Conservation (phyloP, 2,797 vertebrate species). For the Buphagus erythrorhynchus region DNA sequence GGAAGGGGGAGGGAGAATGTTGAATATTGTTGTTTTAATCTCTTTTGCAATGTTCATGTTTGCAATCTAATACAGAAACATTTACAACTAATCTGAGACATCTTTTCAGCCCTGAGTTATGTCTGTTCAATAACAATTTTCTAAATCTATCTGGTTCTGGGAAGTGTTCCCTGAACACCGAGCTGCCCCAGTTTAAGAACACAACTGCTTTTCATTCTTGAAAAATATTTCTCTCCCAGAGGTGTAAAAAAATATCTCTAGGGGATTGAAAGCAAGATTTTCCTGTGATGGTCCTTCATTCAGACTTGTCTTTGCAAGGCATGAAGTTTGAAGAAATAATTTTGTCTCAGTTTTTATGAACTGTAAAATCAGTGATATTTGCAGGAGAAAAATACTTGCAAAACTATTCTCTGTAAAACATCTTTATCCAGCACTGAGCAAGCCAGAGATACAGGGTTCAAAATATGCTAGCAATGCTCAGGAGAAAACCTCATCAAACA, state of each 20-base stretch:
- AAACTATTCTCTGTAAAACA: neutral
- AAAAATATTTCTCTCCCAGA: neutral
- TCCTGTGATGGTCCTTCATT: neutral
- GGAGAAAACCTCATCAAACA: neutral
- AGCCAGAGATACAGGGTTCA: neutral
- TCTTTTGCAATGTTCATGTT: neutral
- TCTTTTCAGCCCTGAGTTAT: neutral
- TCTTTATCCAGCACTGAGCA: neutral
- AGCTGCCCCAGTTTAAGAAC: neutral
- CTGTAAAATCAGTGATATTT: neutral
- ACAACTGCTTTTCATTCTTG: neutral
- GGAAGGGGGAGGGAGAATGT: rapidly evolving
- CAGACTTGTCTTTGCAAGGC: neutral
- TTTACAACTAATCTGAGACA: neutral
- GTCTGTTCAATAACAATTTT: neutral
- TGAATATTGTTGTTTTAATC: neutral
- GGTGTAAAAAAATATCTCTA: neutral
- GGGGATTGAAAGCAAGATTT: neutral
- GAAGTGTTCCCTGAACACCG: neutral
- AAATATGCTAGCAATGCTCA: neutral
- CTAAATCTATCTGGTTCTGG: neutral
- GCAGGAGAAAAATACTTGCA: neutral
- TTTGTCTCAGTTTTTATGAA: neutral
- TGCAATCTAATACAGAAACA: neutral
- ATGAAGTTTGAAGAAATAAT: neutral